These are phyloP conservation scores for Allacma fusca DNA, from an alignment of 2,888 invertebrate species.

Conservation along the genomic window DNA sequence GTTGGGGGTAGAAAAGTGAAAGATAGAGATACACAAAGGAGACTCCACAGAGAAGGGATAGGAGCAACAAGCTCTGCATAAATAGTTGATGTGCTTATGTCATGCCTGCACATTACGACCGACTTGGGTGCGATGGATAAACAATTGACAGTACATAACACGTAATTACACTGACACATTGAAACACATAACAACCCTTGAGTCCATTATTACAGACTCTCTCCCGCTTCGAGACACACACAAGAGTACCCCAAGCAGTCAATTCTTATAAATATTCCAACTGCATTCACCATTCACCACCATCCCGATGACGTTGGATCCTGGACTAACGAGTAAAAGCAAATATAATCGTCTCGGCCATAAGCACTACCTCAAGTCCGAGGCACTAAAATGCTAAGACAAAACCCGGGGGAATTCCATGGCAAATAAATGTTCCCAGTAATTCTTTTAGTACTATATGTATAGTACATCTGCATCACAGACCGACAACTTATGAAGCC, in stretches of 20 bases:
- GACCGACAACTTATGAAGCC: too few relatives aligned
- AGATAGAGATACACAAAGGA: not conserved
- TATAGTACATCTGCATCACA: too few relatives aligned
- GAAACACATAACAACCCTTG: not conserved
- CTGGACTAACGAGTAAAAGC: not conserved
- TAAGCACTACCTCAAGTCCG: not conserved
- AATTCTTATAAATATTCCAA: constrained; percentile 1
- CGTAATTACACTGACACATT: constrained; percentile 1
- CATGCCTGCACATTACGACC: constrained; percentile 9
- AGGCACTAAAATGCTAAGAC: not conserved
- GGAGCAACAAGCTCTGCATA: not conserved
- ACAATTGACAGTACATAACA: not conserved
- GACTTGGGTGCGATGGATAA: constrained; percentile 3
- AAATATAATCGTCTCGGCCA: not conserved
- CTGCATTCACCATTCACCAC: not conserved
- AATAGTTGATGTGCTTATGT: constrained; percentile 3
- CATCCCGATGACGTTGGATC: too few relatives aligned
- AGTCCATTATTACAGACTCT: not conserved
- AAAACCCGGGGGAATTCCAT: not conserved
- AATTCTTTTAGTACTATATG: too few relatives aligned
- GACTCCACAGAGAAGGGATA: not conserved
- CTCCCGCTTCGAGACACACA: not conserved
- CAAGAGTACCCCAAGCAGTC: not conserved
- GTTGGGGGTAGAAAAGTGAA: not conserved
- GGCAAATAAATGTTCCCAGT: not conserved